Evolutionary conservation across 2,888 invertebrate genomes (phyloP), one percentile per base, ranked within the genome.

Genomic region (Trichopoda pennipes): DNA sequence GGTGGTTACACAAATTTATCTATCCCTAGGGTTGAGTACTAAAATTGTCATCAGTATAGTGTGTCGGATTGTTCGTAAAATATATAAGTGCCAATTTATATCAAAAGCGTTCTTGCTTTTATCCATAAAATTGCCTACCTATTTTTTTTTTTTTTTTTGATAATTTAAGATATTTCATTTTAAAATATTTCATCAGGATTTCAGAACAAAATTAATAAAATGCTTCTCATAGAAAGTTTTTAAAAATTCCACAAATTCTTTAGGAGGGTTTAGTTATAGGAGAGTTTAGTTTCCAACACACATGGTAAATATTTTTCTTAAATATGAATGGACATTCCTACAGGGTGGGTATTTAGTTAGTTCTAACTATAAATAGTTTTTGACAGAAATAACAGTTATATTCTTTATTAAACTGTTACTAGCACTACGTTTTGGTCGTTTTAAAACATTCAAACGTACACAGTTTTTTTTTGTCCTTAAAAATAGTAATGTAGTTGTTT

Each of bases 201-300:
- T n/a, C 3, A 28, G 28, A 28, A 28, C 28, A 28, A n/a, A 1
- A 6, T 12, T 1, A 44, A 44, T n/a, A 12, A 44, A 12, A 44
- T 44, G 14, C 17, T 7, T 23, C 10, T 0, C 8, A 32, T 38
- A 56, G 0, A 60, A 7, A 23, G 19, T 56, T 56, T 35, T 35
- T 19, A 73, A 44, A 38, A 38, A 6, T 56, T 44, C 32, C 23
- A 66, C 64, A 64, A 58, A 56, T 47, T 58, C 17, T 42, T 38
- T 28, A 44, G 14, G 38, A 12, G 3, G 1, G 21, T 32, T 72
- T 56, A 53, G 49, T 49, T 38, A 28, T n/a, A 55, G n/a, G n/a
- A n/a, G n/a, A n/a, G n/a, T n/a, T n/a, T n/a, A 28, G 55, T 32
- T 66, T 51, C 19, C 58, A 60, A 68, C 66, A 75, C 66, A 75